Conservation (phyloP, 2,113 vertebrate species). For the Anhinga anhinga region DNA sequence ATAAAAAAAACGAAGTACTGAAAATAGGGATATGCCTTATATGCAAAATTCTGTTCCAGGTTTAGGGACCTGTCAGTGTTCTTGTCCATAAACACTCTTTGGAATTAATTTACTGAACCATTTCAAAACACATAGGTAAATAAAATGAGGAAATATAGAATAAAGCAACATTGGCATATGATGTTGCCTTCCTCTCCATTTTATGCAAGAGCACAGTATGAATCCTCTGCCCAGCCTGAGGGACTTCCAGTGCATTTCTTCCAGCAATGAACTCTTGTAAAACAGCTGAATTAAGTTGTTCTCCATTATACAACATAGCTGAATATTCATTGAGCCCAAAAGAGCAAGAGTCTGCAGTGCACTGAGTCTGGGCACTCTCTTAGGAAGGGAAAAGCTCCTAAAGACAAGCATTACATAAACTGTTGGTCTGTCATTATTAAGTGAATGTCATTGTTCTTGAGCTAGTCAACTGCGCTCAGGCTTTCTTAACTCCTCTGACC, state of each 20-base stretch:
- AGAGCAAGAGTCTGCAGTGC: neutral
- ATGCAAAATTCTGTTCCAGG: neutral
- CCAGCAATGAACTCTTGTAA: neutral
- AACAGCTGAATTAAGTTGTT: neutral
- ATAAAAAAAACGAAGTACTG: neutral
- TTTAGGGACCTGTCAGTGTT: neutral
- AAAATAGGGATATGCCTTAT: neutral
- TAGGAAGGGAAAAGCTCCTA: neutral
- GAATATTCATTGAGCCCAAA: neutral
- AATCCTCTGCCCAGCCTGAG: neutral
- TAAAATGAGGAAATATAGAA: neutral
- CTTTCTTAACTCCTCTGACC: neutral
- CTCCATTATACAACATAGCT: neutral
- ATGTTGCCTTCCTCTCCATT: neutral
- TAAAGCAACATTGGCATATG: neutral
- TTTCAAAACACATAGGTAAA: neutral
- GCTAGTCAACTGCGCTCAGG: neutral
- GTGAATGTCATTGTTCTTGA: neutral
- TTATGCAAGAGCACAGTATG: neutral
- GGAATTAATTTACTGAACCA: neutral
- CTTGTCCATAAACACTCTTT: neutral
- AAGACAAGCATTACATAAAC: neutral
- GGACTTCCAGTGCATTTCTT: neutral
- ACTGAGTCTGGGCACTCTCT: neutral
- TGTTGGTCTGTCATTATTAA: neutral